Evolutionary conservation across 2,113 vertebrate genomes (phyloP).

Genomic region (Hemichromis elongatus): DNA sequence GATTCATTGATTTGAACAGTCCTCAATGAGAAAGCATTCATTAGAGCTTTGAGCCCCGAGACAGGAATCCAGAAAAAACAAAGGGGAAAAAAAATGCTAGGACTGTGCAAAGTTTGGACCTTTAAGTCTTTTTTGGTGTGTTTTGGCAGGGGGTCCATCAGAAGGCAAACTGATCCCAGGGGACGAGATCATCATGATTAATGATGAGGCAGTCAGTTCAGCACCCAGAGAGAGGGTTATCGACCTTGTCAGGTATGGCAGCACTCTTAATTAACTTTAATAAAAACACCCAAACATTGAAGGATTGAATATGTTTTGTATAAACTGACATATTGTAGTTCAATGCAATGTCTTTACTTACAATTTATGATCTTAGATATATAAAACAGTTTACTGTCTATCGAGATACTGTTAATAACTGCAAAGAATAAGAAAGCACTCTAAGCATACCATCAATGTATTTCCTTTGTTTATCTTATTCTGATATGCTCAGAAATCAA

Average conservation of each 20-base stretch:
- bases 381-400: neutral
- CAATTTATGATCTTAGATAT: neutral
- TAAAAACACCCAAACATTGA: neutral
- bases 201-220: constrained; percentile 91
- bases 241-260: constrained; percentile 93
- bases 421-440: neutral
- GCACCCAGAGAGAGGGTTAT: constrained; percentile 96
- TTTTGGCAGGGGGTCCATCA: constrained; percentile 87
- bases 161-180: constrained; percentile 94
- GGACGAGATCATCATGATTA: constrained; percentile 99
- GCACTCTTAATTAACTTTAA: neutral
- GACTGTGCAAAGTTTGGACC: neutral
- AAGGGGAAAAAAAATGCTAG: neutral
- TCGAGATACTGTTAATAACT: neutral
- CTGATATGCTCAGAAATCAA: neutral
- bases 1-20: constrained; percentile 46
- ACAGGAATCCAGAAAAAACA: neutral
- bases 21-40: constrained; percentile 28
- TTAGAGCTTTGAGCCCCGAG: constrained; percentile 12
- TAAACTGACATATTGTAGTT: neutral
- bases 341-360: neutral
- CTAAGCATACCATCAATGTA: neutral
- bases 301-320: neutral
- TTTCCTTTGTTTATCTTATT: neutral
- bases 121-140: constrained; percentile 28